A percentile compares a stretch with the other conserved stretches of the same genome.
These are phyloP conservation scores for Pitta sordida DNA, from an alignment of 2,113 vertebrate species.

Conservation along the genomic window DNA sequence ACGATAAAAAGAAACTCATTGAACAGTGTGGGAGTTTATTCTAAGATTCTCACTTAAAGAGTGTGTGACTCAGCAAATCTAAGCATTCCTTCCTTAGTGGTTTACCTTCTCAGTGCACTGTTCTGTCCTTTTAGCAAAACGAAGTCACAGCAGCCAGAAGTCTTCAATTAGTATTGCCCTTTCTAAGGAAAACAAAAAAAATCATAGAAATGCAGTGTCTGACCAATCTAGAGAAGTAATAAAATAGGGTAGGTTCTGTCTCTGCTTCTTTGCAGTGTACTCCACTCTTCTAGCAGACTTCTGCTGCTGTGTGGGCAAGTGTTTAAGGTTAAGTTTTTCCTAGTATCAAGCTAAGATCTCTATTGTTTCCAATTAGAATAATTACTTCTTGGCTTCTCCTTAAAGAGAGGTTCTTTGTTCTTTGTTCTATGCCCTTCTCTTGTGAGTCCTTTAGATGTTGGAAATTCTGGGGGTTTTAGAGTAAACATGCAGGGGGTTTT, in stretches of 20 bases:
- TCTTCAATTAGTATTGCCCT: not conserved
- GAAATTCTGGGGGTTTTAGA: not conserved
- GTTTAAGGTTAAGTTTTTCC: not conserved
- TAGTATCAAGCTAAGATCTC: not conserved
- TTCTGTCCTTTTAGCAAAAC: not conserved
- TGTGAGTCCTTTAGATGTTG: not conserved
- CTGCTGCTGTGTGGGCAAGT: not conserved
- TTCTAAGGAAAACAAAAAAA: not conserved
- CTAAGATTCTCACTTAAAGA: not conserved
- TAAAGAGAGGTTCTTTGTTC: not conserved
- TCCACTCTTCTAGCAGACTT: not conserved
- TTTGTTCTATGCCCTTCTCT: not conserved
- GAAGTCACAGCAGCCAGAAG: not conserved
- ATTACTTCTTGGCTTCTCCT: not conserved
- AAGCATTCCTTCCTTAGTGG: not conserved
- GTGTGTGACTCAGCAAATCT: not conserved
- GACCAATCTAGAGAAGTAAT: accelerated
- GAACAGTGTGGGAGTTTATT: not conserved
- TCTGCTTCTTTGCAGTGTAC: not conserved
- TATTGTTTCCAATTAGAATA: not conserved
- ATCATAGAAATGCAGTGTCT: not conserved
- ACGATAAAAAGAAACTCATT: not conserved
- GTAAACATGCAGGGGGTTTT: not conserved
- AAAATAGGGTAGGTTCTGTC: not conserved
- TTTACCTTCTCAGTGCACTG: not conserved